These are phyloP conservation scores for Takifugu bimaculatus DNA, from an alignment of 2,113 vertebrate genomes.

Conservation along the genomic window DNA sequence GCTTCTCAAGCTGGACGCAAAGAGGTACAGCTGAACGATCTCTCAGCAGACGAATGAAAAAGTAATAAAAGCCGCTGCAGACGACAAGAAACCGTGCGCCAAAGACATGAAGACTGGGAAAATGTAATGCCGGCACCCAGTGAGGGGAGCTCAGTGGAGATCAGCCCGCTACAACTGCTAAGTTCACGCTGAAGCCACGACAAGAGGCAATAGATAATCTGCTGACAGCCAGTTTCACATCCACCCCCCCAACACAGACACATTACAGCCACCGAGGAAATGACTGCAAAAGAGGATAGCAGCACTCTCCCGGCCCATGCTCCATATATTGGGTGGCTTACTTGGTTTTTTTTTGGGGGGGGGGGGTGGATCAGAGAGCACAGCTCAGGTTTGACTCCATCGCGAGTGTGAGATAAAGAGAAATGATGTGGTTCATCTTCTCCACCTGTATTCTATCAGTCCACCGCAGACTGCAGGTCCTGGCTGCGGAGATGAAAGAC, in stretches of 20 bases:
- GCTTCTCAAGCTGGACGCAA: slow-evolving; percentile 19
- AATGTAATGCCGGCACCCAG: slow-evolving; percentile 26
- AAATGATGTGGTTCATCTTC: slow-evolving; percentile 69
- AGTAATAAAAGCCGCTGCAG: slow-evolving; percentile 14
- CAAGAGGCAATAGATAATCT: slow-evolving; percentile 39
- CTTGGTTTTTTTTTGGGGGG: slow-evolving; percentile 53
- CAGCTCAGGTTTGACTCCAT: slow-evolving; percentile 50
- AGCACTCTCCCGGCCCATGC: slow-evolving; percentile 47
- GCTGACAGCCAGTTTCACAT: slow-evolving; percentile 36
- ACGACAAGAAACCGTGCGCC: slow-evolving; percentile 34
- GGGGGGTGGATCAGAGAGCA: slow-evolving; percentile 45
- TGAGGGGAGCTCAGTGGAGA: slow-evolving; percentile 25
- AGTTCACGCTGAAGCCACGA: slow-evolving; percentile 44
- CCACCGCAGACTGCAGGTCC: slow-evolving; percentile 64
- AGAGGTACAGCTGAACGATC: slow-evolving; percentile 17
- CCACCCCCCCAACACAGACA: slow-evolving; percentile 27
- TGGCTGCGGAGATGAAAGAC: slow-evolving; percentile 71
- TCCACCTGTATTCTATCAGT: slow-evolving; percentile 73
- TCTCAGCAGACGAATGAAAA: slow-evolving; percentile 7
- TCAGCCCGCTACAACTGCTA: slow-evolving; percentile 44
- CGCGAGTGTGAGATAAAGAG: slow-evolving; percentile 67
- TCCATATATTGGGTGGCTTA: slow-evolving; percentile 61
- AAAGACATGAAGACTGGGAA: slow-evolving; percentile 19
- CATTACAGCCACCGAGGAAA: slow-evolving; percentile 37
- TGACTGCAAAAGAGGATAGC: slow-evolving; percentile 56